phyloP scores from a whole-genome alignment of 2,888 invertebrate genomes.

The Crocallis elinguaria region DNA sequence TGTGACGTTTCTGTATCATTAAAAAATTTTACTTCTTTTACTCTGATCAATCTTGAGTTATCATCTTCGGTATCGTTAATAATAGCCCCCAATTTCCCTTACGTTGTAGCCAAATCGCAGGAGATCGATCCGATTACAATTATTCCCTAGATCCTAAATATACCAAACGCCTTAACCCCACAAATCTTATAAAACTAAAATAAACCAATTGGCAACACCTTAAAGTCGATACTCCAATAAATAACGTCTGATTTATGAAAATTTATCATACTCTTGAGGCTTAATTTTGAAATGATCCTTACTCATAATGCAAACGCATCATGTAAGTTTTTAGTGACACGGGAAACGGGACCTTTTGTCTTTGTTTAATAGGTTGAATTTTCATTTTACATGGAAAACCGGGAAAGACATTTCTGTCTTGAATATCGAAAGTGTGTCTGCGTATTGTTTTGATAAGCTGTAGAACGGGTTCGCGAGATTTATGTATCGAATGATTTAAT shows the following conservation, averaged over 20 bases:
- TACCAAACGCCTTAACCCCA: slow-evolving; percentile 61
- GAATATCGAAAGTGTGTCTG: slow-evolving; percentile 79
- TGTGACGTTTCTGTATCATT: slow-evolving; percentile 19
- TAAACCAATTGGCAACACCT: slow-evolving; percentile 79
- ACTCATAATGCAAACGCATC: slow-evolving; percentile 51
- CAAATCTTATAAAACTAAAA: slow-evolving; percentile 68
- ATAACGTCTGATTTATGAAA: slow-evolving; percentile 83
- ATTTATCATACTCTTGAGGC: slow-evolving; percentile 83
- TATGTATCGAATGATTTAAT: slow-evolving; percentile 84
- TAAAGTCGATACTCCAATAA: slow-evolving; percentile 83
- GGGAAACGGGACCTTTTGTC: slow-evolving; percentile 64
- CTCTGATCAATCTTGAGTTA: slow-evolving; percentile 15
- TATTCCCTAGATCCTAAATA: slow-evolving; percentile 59
- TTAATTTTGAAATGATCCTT: slow-evolving; percentile 81
- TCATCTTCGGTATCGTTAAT: slow-evolving; percentile 29
- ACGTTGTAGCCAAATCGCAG: slow-evolving; percentile 56
- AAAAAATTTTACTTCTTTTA: slow-evolving; percentile 12
- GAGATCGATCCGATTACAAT: slow-evolving; percentile 71
- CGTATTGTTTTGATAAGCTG: slow-evolving; percentile 86
- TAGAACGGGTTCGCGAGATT: slow-evolving; percentile 83
- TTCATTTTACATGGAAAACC: slow-evolving; percentile 46
- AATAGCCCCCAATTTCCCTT: slow-evolving; percentile 33
- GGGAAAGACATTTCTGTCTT: slow-evolving; percentile 67
- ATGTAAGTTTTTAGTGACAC: slow-evolving; percentile 50
- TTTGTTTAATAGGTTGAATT: slow-evolving; percentile 53